These are phyloP conservation scores for Perca fluviatilis DNA, from an alignment of 2,113 vertebrate genomes.

Conservation along the genomic window DNA sequence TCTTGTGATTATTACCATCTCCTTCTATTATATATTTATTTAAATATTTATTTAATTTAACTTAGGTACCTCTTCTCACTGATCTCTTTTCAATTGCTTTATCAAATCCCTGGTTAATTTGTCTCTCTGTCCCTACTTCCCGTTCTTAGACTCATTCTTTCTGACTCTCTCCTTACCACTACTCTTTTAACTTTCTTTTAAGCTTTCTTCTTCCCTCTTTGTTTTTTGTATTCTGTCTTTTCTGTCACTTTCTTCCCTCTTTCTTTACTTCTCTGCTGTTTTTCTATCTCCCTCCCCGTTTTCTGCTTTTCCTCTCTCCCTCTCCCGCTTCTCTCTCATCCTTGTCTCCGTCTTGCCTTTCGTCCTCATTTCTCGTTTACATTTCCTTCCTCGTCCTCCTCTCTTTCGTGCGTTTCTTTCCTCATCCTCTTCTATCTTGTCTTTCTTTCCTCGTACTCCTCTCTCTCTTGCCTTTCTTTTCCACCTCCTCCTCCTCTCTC, in stretches of 20 bases:
- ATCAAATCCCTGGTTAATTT: constrained; percentile 35
- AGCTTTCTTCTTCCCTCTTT: background rate
- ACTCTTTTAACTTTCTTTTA: background rate
- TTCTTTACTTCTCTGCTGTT: constrained; percentile 7
- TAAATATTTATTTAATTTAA: background rate
- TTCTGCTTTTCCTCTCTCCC: background rate
- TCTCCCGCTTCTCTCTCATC: background rate
- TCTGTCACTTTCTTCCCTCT: background rate
- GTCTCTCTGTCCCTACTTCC: background rate
- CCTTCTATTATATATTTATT: background rate
- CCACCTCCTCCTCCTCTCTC: background rate
- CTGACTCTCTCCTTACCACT: constrained; percentile 3
- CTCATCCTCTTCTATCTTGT: background rate
- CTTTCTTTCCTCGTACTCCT: background rate
- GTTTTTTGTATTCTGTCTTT: constrained; percentile 4
- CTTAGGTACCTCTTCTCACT: background rate
- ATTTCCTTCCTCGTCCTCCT: background rate
- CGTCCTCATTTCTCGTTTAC: background rate
- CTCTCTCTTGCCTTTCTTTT: constrained; percentile 6
- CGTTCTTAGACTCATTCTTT: constrained; percentile 4
- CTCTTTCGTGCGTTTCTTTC: background rate
- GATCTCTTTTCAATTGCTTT: constrained; percentile 11
- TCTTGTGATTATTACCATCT: constrained; percentile 1
- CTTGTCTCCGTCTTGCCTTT: background rate
- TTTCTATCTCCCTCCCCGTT: background rate